Percentiles rank a stretch among this genome's conserved stretches.
phyloP scores from a whole-genome alignment of 2,888 invertebrate genomes.

The Halocaridina rubra region DNA sequence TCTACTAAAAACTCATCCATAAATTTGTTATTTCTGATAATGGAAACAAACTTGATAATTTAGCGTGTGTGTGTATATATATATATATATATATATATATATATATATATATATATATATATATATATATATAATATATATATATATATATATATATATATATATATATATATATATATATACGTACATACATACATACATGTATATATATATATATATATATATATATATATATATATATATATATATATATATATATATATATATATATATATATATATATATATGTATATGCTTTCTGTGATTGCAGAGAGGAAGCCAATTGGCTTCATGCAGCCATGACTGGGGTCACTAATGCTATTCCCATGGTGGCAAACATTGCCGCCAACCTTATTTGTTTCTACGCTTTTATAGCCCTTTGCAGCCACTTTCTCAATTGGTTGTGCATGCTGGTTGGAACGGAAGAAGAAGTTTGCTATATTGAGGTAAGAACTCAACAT shows the following conservation, averaged over 20 bases:
- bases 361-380: slow-evolving; percentile 85
- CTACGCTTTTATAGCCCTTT: slow-evolving; percentile 85
- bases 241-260: not conserved
- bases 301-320: slow-evolving; percentile 75
- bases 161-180: not conserved
- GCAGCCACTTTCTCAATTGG: slow-evolving; percentile 86
- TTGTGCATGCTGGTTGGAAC: slow-evolving; percentile 82
- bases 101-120: too few relatives aligned
- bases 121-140: too few relatives aligned
- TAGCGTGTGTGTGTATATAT: too few relatives aligned
- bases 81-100: too few relatives aligned
- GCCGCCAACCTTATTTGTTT: slow-evolving; percentile 93
- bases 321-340: slow-evolving; percentile 92
- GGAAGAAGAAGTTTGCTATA: slow-evolving; percentile 68
- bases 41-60: too few relatives aligned
- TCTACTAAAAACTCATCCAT: too few relatives aligned
- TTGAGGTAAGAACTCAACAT: slow-evolving; percentile 34
- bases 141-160: too few relatives aligned
- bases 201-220: not conserved
- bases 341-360: slow-evolving; percentile 88
- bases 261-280: not conserved
- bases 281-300: not conserved
- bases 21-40: too few relatives aligned
- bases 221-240: not conserved
- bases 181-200: not conserved